These are phyloP conservation scores for Ormyrus thymus DNA, from an alignment of 2,888 invertebrate species.

Conservation along the genomic window DNA sequence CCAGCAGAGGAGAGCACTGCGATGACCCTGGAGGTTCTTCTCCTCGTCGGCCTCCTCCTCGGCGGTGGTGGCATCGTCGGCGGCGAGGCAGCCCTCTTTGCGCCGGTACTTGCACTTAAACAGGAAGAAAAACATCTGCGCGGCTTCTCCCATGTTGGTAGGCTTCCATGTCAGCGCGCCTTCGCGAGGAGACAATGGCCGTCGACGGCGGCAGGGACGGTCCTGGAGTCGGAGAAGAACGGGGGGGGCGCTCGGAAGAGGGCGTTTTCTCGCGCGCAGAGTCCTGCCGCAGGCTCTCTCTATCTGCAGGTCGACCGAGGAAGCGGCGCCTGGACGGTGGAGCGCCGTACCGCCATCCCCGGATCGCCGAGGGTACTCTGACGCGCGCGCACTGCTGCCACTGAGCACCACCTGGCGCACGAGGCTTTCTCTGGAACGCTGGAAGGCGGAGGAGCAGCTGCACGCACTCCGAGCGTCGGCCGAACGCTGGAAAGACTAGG, in stretches of 20 bases:
- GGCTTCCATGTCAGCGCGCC: conserved; percentile 74
- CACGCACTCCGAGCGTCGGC: background rate
- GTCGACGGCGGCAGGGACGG: conserved; percentile 61
- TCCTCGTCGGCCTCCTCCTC: conserved; percentile 37
- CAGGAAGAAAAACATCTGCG: conserved; percentile 91
- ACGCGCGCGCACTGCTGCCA: background rate
- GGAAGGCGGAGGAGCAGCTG: background rate
- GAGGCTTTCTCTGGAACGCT: background rate
- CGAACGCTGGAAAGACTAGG: conserved; percentile 5
- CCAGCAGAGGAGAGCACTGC: conserved; percentile 45
- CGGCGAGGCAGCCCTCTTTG: conserved; percentile 76
- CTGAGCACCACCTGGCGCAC: background rate
- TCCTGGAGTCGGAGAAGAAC: conserved; percentile 16
- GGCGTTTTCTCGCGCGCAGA: background rate
- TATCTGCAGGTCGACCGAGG: background rate
- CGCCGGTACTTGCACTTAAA: conserved; percentile 90
- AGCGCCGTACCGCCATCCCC: too few relatives aligned
- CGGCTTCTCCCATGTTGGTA: conserved; percentile 87
- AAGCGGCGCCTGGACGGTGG: too few relatives aligned
- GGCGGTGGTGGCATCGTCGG: conserved; percentile 56
- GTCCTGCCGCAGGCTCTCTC: background rate
- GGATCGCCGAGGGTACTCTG: too few relatives aligned
- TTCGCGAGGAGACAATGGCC: conserved; percentile 69
- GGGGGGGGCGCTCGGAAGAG: background rate
- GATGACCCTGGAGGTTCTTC: background rate